Conservation (phyloP, 1,140 invertebrate species). For the silkworm (Bombyx mori) region DNA sequence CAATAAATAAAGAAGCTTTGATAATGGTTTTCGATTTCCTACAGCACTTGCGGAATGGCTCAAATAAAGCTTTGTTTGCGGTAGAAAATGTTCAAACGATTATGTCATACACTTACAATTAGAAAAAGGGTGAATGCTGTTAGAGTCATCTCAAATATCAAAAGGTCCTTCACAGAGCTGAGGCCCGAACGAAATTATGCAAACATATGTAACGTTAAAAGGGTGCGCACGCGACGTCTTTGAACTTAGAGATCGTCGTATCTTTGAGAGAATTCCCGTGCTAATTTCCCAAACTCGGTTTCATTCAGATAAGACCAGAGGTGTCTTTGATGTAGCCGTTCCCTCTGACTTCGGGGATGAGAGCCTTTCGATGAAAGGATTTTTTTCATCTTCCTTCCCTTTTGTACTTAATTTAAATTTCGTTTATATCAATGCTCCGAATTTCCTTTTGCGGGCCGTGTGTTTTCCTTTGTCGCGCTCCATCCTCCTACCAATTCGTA, state of each 20-base stretch:
- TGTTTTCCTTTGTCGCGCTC: conserved; percentile 70
- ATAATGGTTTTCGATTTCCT: no score
- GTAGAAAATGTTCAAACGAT: no score
- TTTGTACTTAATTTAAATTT: conserved; percentile 73
- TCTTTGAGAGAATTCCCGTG: conserved; percentile 40
- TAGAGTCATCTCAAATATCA: no score
- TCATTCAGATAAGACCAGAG: conserved; percentile 61
- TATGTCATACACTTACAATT: no score
- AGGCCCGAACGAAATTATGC: no score
- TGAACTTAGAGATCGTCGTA: conserved; percentile 11
- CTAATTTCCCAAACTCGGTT: conserved; percentile 66
- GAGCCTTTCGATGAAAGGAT: conserved; percentile 69
- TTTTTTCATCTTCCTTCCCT: conserved; percentile 67
- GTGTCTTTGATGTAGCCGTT: conserved; percentile 65
- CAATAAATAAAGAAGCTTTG: no score
- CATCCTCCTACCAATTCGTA: conserved; percentile 65
- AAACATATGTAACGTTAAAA: conserved; percentile 28
- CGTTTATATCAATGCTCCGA: conserved; percentile 70
- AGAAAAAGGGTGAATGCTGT: no score
- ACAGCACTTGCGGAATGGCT: no score
- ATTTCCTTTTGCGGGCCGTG: conserved; percentile 66
- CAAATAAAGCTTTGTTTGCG: no score
- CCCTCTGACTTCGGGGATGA: conserved; percentile 64
- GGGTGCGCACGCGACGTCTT: conserved; percentile 59
- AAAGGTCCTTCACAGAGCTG: no score